Base-by-base conservation (phyloP, 1,140 invertebrate genomes). In the Cataglyphis hispanica region DNA sequence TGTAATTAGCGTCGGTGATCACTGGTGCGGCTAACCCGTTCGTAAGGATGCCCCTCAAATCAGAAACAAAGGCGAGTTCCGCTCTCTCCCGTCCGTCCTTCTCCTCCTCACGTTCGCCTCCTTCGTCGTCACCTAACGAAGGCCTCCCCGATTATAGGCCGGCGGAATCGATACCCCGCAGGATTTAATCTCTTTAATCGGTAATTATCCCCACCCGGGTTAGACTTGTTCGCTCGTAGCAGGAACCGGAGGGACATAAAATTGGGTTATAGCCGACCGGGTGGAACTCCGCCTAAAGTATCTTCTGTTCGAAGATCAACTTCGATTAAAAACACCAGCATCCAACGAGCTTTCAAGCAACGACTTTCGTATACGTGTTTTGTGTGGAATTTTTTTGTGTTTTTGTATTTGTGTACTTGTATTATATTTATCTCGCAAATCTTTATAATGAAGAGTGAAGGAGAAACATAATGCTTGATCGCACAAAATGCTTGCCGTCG, bases 1-100 rank as follows among this genome's bases (percentile, higher is more conserved):
- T 94, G 93, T 94, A 94, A 94, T 94, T 94, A 94, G 93, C 93
- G 93, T 94, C 87, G 92, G 93, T 94, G 93, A 94, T 94, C 93
- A 93, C 91, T 94, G 93, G 91, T 91, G 93, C 93, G 93, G 93
- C 93, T 92, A 92, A 92, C 91, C 90, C 91, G 91, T 92, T 91
- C 91, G 91, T 92, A 92, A 92, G 90, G 91, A 92, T 92, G 91
- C 91, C 89, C 91, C 91, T 92, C 91, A 91, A 92, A 92, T 92
- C 91, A 91, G 91, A 93, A 92, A 92, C 91, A 92, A 92, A 92
- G 90, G 89, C 91, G 88, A 87, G 89, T 83, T 87, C 83, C 77
- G 60, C 72, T 85, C 74, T 85, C 74, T 78, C 16, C 34, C 37
- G 46, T 84, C 40, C 64, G 46, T 86, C 78, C 80, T 77, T 64